A percentile compares a stretch with the other conserved stretches of the same genome.
These are phyloP conservation scores for Palythoa grandis DNA, from an alignment of 92 coral and sea anemone species.

Conservation along the genomic window DNA sequence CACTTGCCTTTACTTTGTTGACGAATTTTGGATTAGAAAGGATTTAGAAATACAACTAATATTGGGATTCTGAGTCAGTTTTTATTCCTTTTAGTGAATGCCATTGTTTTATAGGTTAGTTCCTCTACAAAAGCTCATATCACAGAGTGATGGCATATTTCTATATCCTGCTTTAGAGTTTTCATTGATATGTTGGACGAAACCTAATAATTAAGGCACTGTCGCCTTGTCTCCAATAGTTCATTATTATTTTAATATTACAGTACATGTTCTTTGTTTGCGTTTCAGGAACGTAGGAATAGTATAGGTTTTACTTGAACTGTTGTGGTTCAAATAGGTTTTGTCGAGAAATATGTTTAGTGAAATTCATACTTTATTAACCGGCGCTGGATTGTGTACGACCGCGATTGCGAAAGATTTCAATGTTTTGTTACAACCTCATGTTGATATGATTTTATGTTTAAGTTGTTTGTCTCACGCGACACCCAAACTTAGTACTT, in stretches of 20 bases:
- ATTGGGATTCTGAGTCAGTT: neutral
- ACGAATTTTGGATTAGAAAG: conserved; percentile 24
- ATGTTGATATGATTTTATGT: conserved; percentile 13
- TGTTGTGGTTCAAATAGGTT: neutral
- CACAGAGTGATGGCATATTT: conserved; percentile 14
- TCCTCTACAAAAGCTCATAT: conserved; percentile 11
- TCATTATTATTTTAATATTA: neutral
- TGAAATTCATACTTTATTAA: neutral
- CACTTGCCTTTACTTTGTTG: conserved; percentile 39
- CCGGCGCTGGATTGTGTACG: neutral
- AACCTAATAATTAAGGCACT: conserved; percentile 1
- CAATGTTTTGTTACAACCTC: conserved; percentile 43
- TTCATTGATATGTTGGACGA: neutral
- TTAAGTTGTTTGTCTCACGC: conserved; percentile 42
- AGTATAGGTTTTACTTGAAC: neutral
- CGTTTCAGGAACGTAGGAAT: neutral
- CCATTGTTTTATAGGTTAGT: neutral
- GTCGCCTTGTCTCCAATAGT: neutral
- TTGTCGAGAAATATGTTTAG: neutral
- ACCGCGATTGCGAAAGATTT: conserved; percentile 36
- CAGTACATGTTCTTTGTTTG: conserved; percentile 28
- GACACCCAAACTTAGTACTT: conserved; percentile 8
- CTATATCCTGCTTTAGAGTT: neutral
- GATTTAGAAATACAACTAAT: neutral
- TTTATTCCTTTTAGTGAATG: neutral